Percentiles rank a stretch among this genome's conserved stretches.
These are phyloP conservation scores for Apogon talboti DNA, from an alignment of 2,797 vertebrate genomes.

Conservation along the genomic window DNA sequence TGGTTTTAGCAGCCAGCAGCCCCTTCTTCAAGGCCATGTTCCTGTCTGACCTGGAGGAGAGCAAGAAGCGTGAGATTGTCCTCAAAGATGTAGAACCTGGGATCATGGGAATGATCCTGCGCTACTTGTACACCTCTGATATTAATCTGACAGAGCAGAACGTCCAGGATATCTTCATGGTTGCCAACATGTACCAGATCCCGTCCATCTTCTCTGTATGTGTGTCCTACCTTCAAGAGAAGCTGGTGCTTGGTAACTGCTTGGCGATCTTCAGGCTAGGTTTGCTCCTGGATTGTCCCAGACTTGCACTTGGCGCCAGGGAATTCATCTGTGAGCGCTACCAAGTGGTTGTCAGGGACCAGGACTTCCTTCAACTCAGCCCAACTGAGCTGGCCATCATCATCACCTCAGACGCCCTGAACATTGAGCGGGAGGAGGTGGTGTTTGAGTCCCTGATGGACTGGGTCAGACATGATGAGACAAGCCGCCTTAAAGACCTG, in stretches of 20 bases:
- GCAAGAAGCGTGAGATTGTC: conserved; percentile 88
- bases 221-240: conserved; percentile 93
- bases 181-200: conserved; percentile 98
- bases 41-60: conserved; percentile 90
- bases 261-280: conserved; percentile 95
- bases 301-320: conserved; percentile 87
- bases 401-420: conserved; percentile 92
- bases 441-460: conserved; percentile 96
- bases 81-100: conserved; percentile 92
- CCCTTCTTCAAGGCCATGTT: conserved; percentile 96
- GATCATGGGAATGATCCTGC: conserved; percentile 92
- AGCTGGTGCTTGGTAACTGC: conserved; percentile 94
- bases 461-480: conserved; percentile 86
- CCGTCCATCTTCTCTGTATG: conserved; percentile 98
- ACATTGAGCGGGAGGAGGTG: conserved; percentile 89
- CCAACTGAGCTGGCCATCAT: conserved; percentile 91
- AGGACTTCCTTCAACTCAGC: conserved; percentile 92
- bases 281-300: conserved; percentile 92
- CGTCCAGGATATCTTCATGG: conserved; percentile 95
- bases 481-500: conserved; percentile 84
- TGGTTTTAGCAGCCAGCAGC: conserved; percentile 97
- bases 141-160: conserved; percentile 93
- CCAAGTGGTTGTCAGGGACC: conserved; percentile 87
- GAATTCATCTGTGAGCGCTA: conserved; percentile 95
- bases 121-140: conserved; percentile 96